Evolutionary conservation across 2,113 vertebrate genomes (phyloP), one percentile per base, ranked within the genome.

Genomic region (Sapajus apella): DNA sequence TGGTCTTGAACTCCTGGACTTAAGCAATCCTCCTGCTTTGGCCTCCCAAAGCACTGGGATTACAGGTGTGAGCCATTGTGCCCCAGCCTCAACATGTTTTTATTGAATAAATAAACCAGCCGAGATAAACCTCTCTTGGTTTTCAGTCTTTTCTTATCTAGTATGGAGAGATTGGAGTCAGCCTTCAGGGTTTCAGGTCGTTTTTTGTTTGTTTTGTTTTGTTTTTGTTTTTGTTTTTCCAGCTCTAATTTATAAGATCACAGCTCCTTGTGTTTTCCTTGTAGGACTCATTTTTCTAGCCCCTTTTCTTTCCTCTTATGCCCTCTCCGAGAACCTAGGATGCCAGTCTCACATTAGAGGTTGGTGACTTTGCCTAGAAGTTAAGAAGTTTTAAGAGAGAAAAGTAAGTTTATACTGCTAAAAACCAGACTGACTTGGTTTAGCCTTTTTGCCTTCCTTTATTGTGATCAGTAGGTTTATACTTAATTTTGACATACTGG

Each of bases 401-500:
- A 91, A 83, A 92, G 75, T 56, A 93, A 76, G 8, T 81, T 87
- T 55, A 9, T 91, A 72, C 13, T 52, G 43, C 45, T 90, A 37
- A 82, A 52, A 82, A 90, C 18, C 75, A 79, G n/a, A 76, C 66
- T 23, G 25, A 75, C 9, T 85, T 85, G 12, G 4, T 32, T 56
- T 64, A 82, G 8, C 14, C 10, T 76, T 17, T 76, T 77, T 73
- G 58, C 73, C 87, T 89, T 90, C 8, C 40, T 81, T 47, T 56
- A 7, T 97, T 40, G 47, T 70, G 47, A 73, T 91, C 72, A 77
- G 13, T 21, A 40, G 70, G 8, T 72, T 84, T 90, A 90, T 94
- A 21, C 55, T 64, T 93, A 45, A 90, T 97, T 96, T 92, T 92
- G 58, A 94, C 35, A 84, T 40, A 93, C 25, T 96, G 5, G 12